Base-by-base conservation (phyloP, 2,797 vertebrate species). In the Sebastes reedi region DNA sequence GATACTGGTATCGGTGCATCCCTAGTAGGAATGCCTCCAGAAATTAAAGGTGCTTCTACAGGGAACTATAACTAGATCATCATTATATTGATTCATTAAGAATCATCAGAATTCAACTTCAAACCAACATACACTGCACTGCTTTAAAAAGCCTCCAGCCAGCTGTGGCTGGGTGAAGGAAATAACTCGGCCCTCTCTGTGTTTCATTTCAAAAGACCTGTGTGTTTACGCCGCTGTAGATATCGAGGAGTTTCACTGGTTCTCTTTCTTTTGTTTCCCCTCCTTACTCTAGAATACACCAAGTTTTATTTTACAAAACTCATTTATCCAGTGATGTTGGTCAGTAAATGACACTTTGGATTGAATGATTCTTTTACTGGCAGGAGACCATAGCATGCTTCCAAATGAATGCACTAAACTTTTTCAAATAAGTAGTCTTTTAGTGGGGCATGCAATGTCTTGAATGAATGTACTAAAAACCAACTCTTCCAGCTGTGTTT, bases 401-500 rank as follows among this genome's bases (percentile, higher is more conserved):
- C 8, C 36, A 67, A 30, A 42, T 24, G 6, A 7, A 18, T 22
- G 14, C 8, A 18, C 25, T 58, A 14, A 10, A 6, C 1, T 25
- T 69, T 52, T 56, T 25, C 10, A n/a, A 39, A 36, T 22, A 14
- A 24, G 6, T 16, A 4, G 30, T 67, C 32, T 34, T 13, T 34
- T 13, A 3, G 11, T 22, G 3, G 18, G 34, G 52, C 36, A 18
- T 65, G 20, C 62, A 39, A 32, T 39, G 27, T 69, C 22, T 52
- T 61, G 2, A 42, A 54, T 22, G 30, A 54, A n/a, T 54, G 3
- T 77, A 27, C 59, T 54, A 52, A 39, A 54, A 67, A 6, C 67
- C 13, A 52, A 60, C 58, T 56, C 55, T 64, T 80, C 68, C 54
- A 77, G 14, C 60, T 46, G 24, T 52, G 70, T 20, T 78, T 42